phyloP scores from a whole-genome alignment of 2,797 vertebrate genomes.

The Hipposideros larvatus region DNA sequence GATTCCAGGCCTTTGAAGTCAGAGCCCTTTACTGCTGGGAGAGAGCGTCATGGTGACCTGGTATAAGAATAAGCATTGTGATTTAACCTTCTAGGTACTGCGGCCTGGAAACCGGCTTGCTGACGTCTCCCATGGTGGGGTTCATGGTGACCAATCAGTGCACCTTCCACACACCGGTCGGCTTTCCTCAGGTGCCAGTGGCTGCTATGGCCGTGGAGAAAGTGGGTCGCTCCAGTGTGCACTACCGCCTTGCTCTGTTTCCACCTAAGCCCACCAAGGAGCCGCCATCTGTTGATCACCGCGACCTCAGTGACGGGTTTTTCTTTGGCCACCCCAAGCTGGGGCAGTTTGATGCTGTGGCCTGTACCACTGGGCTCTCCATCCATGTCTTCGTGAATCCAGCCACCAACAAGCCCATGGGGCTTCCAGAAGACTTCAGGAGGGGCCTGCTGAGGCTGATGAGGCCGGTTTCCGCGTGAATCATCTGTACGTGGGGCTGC shows the following conservation, averaged over 20 bases:
- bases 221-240: neutral
- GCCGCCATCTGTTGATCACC: neutral
- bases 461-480: neutral
- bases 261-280: neutral
- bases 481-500: accelerated
- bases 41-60: neutral
- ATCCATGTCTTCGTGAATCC: slow-evolving; percentile 63
- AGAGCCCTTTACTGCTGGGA: neutral
- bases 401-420: neutral
- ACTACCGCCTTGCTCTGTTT: slow-evolving; percentile 48
- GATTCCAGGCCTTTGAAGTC: neutral
- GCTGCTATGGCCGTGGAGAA: slow-evolving; percentile 60
- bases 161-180: neutral
- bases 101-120: slow-evolving; percentile 50
- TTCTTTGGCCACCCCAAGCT: slow-evolving; percentile 58
- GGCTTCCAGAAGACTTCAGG: slow-evolving; percentile 56
- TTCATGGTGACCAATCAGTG: slow-evolving; percentile 50
- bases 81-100: slow-evolving; percentile 60
- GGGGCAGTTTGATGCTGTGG: slow-evolving; percentile 51
- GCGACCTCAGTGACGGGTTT: neutral
- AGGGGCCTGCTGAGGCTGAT: slow-evolving; percentile 38
- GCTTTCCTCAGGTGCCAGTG: slow-evolving; percentile 62
- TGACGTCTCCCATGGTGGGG: neutral
- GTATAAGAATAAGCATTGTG: neutral
- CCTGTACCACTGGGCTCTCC: slow-evolving; percentile 23